Conservation (phyloP, 2,113 vertebrate species). For the Cephalopterus ornatus region DNA sequence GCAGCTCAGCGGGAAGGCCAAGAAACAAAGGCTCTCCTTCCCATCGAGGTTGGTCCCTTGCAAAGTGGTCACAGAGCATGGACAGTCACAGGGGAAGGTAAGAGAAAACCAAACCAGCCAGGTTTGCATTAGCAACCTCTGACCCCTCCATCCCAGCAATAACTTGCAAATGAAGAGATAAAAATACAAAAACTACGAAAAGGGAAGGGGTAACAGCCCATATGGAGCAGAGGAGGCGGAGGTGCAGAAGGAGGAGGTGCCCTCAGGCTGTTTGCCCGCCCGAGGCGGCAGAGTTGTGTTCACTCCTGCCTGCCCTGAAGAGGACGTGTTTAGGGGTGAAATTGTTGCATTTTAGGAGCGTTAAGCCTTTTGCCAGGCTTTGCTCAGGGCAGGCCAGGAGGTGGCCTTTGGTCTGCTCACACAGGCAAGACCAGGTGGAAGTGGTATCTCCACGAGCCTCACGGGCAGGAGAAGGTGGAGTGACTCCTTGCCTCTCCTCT, state of each 20-base stretch:
- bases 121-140: not conserved
- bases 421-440: not conserved
- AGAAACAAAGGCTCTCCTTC: not conserved
- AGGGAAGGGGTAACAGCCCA: not conserved
- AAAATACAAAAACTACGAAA: not conserved
- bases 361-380: not conserved
- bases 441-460: not conserved
- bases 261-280: not conserved
- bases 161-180: not conserved
- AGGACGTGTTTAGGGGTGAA: not conserved
- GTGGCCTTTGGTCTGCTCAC: not conserved
- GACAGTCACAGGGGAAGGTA: not conserved
- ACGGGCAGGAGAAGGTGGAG: not conserved
- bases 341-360: not conserved
- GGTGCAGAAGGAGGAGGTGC: not conserved
- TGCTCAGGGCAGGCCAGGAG: not conserved
- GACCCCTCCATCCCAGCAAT: not conserved
- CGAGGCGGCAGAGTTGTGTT: not conserved
- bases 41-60: not conserved
- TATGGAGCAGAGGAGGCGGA: not conserved
- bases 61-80: fast-evolving
- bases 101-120: not conserved
- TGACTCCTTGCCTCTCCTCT: not conserved
- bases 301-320: not conserved
- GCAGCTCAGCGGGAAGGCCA: not conserved